Conservation (phyloP, 2,888 invertebrate genomes). For the Sussaba pulchella region DNA sequence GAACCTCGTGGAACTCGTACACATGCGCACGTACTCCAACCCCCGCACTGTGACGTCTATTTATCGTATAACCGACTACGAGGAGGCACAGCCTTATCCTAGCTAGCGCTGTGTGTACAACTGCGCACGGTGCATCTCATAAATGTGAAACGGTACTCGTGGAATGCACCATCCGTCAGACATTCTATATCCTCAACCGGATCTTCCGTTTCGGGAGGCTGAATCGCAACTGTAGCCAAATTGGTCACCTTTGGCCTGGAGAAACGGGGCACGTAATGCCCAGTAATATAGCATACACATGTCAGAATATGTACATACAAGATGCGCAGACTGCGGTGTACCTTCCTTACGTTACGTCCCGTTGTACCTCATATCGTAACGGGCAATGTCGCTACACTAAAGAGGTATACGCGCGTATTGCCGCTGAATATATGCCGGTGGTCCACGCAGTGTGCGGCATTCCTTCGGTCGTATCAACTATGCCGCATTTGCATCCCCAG, state of each 20-base stretch:
- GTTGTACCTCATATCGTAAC: constrained; percentile 27
- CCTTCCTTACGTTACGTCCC: constrained; percentile 3
- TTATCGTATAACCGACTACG: not conserved
- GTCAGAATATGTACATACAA: constrained; percentile 26
- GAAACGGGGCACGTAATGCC: constrained; percentile 13
- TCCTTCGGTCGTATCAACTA: constrained; percentile 57
- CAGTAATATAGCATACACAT: constrained; percentile 13
- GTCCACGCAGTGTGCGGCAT: constrained; percentile 47
- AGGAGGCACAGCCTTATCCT: not conserved
- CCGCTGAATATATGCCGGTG: constrained; percentile 20
- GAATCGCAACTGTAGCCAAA: constrained; percentile 7
- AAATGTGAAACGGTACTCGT: constrained; percentile 39
- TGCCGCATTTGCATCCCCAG: constrained; percentile 58
- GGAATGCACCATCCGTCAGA: constrained; percentile 33
- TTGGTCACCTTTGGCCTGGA: constrained; percentile 21
- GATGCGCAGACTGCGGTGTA: constrained; percentile 46
- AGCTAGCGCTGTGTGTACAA: constrained; percentile 3
- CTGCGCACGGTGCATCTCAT: constrained; percentile 41
- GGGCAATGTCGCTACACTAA: constrained; percentile 50
- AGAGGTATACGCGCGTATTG: constrained; percentile 46
- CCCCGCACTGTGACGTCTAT: not conserved
- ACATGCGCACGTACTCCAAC: constrained; percentile 51
- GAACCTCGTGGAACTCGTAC: constrained; percentile 35
- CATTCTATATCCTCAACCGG: not conserved
- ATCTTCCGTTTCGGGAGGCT: not conserved